These are phyloP conservation scores for Mamestra configurata DNA, from an alignment of 1,140 invertebrate genomes.

Conservation along the genomic window DNA sequence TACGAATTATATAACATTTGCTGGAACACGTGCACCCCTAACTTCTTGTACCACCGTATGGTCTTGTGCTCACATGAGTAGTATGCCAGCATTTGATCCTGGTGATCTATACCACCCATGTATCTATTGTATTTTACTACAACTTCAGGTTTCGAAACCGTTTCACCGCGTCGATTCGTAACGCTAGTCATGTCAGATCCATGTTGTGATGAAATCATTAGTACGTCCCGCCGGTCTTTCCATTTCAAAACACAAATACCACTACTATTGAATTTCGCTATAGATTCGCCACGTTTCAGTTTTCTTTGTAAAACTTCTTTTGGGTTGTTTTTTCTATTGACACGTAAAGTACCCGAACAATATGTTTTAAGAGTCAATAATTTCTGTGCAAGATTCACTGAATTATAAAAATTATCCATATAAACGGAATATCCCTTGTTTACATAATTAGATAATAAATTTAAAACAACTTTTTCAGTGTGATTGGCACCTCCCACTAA, in stretches of 20 bases:
- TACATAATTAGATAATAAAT: slow-evolving; percentile 50
- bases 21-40: slow-evolving; percentile 30
- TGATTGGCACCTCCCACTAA: slow-evolving; percentile 47
- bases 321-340: slow-evolving; percentile 24
- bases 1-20: slow-evolving; percentile 30
- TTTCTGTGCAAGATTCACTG: slow-evolving; percentile 23
- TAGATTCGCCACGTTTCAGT: slow-evolving; percentile 31
- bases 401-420: slow-evolving; percentile 37
- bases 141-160: slow-evolving; percentile 22
- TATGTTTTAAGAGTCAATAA: slow-evolving; percentile 28
- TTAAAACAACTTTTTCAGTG: slow-evolving; percentile 45
- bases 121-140: slow-evolving; percentile 32
- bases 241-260: slow-evolving; percentile 34
- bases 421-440: slow-evolving; percentile 41
- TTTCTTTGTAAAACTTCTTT: slow-evolving; percentile 28
- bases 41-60: slow-evolving; percentile 34
- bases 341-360: slow-evolving; percentile 34
- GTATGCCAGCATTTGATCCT: no score
- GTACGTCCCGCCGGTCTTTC: slow-evolving; percentile 24
- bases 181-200: slow-evolving; percentile 30
- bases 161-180: slow-evolving; percentile 34
- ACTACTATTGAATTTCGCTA: slow-evolving; percentile 25
- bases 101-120: slow-evolving; percentile 31
- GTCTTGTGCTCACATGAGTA: slow-evolving; percentile 29
- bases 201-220: slow-evolving; percentile 37